Conservation (phyloP, 2,797 vertebrate species). For the Alauda arvensis region DNA sequence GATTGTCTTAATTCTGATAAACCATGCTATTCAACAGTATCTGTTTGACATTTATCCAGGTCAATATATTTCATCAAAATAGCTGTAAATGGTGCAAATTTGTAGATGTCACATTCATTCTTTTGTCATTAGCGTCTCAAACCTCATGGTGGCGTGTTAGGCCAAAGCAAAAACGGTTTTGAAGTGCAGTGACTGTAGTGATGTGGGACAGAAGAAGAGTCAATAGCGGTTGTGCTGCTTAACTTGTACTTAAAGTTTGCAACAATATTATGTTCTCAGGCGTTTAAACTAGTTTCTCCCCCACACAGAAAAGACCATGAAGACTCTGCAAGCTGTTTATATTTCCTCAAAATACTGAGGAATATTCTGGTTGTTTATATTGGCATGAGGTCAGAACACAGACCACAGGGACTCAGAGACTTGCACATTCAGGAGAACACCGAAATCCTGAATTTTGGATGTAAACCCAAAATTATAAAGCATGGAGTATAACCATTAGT, state of each 20-base stretch:
- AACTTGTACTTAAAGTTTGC: neutral
- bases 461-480: neutral
- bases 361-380: neutral
- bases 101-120: neutral
- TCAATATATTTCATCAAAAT: neutral
- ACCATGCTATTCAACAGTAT: neutral
- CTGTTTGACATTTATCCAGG: neutral
- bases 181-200: neutral
- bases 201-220: neutral
- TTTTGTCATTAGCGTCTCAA: neutral
- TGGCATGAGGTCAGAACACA: neutral
- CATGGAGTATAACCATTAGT: neutral
- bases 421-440: neutral
- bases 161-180: neutral
- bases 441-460: neutral
- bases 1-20: neutral
- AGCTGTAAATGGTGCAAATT: neutral
- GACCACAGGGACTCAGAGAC: neutral
- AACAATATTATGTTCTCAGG: neutral
- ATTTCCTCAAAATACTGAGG: neutral
- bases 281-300: neutral
- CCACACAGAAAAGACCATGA: neutral
- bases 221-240: neutral
- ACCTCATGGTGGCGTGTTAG: slow-evolving; percentile 27
- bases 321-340: neutral